These are phyloP conservation scores for Callopanchax toddi DNA, from an alignment of 2,113 vertebrate genomes.

Conservation along the genomic window DNA sequence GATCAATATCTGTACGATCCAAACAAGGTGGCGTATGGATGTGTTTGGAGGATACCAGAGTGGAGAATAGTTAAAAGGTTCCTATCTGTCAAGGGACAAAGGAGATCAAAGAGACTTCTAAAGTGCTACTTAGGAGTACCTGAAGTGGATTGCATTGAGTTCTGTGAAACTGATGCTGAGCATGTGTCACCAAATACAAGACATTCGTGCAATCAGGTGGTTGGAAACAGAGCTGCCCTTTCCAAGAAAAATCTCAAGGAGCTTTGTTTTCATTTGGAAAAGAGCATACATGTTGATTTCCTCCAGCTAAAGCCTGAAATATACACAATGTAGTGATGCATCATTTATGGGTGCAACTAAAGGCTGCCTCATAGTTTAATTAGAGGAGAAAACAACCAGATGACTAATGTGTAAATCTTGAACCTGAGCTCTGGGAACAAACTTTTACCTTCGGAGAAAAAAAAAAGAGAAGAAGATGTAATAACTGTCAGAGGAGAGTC, in stretches of 20 bases:
- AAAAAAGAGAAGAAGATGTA: conserved; percentile 27
- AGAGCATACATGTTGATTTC: conserved; percentile 9
- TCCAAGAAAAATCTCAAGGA: conserved; percentile 15
- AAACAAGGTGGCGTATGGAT: conserved; percentile 25
- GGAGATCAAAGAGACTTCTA: conserved; percentile 50
- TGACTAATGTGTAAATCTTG: conserved; percentile 38
- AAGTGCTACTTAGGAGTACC: conserved; percentile 43
- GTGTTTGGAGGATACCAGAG: conserved; percentile 1
- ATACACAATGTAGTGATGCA: conserved; percentile 8
- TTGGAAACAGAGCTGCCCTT: background rate
- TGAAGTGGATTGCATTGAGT: conserved; percentile 55
- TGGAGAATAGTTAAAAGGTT: conserved; percentile 38
- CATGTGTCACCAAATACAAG: conserved; percentile 44
- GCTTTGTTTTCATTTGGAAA: conserved; percentile 19
- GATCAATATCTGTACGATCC: conserved; percentile 42
- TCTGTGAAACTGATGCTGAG: conserved; percentile 50
- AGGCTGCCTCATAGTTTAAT: conserved; percentile 36
- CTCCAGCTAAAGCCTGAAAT: conserved; percentile 16
- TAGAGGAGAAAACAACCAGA: conserved; percentile 37
- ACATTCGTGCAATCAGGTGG: conserved; percentile 27
- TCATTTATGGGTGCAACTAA: conserved; percentile 9
- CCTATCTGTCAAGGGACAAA: conserved; percentile 26
- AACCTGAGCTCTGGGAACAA: conserved; percentile 44
- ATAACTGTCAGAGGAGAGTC: conserved; percentile 46
- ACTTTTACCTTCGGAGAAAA: conserved; percentile 29